phyloP scores from a whole-genome alignment of 92 coral and sea anemone species.

The Siderastrea radians region DNA sequence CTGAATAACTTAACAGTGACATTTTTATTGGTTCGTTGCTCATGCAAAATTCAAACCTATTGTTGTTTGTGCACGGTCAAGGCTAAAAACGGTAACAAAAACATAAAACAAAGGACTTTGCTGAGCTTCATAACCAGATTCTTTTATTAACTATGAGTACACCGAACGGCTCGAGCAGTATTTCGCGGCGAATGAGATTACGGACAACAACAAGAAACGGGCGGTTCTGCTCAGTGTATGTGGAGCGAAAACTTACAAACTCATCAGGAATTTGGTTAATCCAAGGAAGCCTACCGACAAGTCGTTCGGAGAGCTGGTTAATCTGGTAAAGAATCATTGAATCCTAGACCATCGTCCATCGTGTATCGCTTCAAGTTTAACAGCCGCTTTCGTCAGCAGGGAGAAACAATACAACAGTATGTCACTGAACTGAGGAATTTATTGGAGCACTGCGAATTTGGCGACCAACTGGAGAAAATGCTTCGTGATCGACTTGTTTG shows the following conservation, averaged over 20 bases:
- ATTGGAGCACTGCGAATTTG: slow-evolving; percentile 46
- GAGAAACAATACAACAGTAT: slow-evolving; percentile 24
- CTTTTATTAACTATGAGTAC: too few relatives aligned
- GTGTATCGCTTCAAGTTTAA: slow-evolving; percentile 55
- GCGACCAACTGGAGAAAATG: slow-evolving; percentile 33
- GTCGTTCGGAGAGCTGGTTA: slow-evolving; percentile 31
- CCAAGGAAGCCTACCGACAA: slow-evolving; percentile 65
- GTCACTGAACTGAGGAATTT: slow-evolving; percentile 25
- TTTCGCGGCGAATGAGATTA: background rate
- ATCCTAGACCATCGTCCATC: slow-evolving; percentile 56
- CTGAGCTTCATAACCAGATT: too few relatives aligned
- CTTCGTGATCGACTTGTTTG: slow-evolving; percentile 56
- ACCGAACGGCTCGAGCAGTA: background rate
- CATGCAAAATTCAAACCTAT: too few relatives aligned
- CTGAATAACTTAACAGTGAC: too few relatives aligned
- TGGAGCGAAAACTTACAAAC: slow-evolving; percentile 23
- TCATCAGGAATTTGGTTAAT: slow-evolving; percentile 31
- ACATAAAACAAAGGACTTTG: too few relatives aligned
- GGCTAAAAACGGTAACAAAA: too few relatives aligned
- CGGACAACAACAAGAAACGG: background rate
- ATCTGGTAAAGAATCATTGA: slow-evolving; percentile 49
- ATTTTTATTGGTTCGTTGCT: too few relatives aligned
- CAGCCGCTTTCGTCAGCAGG: slow-evolving; percentile 28
- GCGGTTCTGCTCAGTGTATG: background rate
- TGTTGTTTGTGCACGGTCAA: too few relatives aligned